These are phyloP conservation scores for Paralichthys olivaceus DNA, from an alignment of 2,113 vertebrate species.

Conservation along the genomic window DNA sequence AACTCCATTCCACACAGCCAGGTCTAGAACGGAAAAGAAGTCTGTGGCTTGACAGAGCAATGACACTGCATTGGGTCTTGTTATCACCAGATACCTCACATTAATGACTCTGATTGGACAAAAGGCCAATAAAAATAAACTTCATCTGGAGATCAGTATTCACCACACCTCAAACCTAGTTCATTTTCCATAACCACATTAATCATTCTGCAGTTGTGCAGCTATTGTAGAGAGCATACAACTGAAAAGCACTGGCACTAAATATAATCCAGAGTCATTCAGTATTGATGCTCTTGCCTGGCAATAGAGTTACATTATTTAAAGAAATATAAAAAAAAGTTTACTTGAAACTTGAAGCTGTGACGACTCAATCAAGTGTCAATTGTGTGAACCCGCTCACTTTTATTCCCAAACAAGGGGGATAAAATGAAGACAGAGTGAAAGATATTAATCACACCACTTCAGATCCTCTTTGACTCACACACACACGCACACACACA, in stretches of 20 bases:
- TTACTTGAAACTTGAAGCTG: background rate
- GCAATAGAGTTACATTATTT: background rate
- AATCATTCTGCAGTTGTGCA: background rate
- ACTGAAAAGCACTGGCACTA: background rate
- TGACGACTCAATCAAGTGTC: constrained; percentile 11
- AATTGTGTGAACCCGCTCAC: constrained; percentile 2
- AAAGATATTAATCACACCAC: constrained; percentile 37
- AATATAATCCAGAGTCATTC: background rate
- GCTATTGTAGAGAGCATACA: background rate
- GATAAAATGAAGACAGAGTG: constrained; percentile 35
- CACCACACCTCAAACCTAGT: background rate
- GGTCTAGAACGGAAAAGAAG: background rate
- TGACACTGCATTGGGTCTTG: background rate
- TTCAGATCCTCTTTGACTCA: constrained; percentile 24
- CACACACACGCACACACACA: constrained; percentile 6
- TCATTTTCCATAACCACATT: background rate
- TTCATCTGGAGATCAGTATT: too few species aligned
- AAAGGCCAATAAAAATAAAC: background rate
- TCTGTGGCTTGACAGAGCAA: too few species aligned
- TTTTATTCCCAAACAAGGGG: constrained; percentile 14
- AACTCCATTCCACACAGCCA: background rate
- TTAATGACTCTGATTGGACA: background rate
- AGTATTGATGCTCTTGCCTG: background rate
- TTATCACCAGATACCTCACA: background rate
- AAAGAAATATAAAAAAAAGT: background rate